Evolutionary conservation across 2,797 vertebrate genomes (phyloP).

Genomic region (Phrynocephalus vlangalii): DNA sequence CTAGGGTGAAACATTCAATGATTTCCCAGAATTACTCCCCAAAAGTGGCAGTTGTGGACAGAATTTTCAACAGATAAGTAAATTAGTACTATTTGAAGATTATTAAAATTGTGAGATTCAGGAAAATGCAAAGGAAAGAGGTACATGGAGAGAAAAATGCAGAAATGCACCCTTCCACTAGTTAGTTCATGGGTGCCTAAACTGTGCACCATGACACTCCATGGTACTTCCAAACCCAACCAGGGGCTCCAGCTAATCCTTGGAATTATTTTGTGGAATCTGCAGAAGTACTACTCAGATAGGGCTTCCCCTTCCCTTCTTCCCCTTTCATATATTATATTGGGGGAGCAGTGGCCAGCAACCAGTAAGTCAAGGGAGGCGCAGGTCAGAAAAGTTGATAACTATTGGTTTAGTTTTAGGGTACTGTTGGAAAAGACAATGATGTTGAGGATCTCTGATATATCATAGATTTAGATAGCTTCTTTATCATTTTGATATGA

Average conservation of each 20-base stretch:
- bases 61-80: not conserved
- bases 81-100: no score
- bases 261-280: no score
- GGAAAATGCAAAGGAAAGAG: not conserved
- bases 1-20: not conserved
- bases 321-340: no score
- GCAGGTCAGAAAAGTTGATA: no score
- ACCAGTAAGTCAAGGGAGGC: no score
- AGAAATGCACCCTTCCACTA: not conserved
- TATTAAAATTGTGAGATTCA: not conserved
- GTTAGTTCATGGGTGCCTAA: no score
- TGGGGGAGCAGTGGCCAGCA: no score
- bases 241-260: no score
- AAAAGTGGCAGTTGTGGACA: not conserved
- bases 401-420: not conserved
- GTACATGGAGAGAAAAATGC: not conserved
- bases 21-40: not conserved
- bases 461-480: not conserved
- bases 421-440: not conserved
- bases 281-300: no score
- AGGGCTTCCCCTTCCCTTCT: no score
- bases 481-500: constrained; percentile 9
- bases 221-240: no score
- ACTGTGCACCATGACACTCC: no score
- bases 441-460: not conserved